Evolutionary conservation across 2,113 vertebrate genomes (phyloP), one percentile per base, ranked within the genome.

Genomic region (Scomber colias): DNA sequence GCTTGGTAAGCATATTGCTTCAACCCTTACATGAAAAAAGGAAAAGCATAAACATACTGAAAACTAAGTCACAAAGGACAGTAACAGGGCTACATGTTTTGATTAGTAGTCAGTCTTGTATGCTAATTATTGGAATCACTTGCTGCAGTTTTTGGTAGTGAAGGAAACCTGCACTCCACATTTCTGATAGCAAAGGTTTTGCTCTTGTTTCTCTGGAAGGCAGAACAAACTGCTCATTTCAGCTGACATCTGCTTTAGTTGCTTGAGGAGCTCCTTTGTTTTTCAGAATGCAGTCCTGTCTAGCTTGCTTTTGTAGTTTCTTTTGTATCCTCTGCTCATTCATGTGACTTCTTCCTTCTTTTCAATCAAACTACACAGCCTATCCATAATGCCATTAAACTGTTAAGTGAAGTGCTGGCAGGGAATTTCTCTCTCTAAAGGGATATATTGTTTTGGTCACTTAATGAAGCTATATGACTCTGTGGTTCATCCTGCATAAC

Each of bases 1-100:
- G 60, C 94, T 97, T 35, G 96, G 97, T 98, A 80, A 95, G 95
- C 8, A 11, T 2, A 35, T 45, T 1, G 2, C 6, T 9, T 19
- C 48, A 51, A 27, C 11, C 35, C 17, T 54, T 8, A 54, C 17
- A 54, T 21, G 13, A 35, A 5, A 35, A 35, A 35, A 35, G 4
- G 31, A 35, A 7, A 35, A 35, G 31, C 7, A 6, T 35, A 35
- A 35, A 35, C 31, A 7, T 6, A 40, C 53, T 17, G 16, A 54
- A 10, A 17, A n/a, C 17, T 54, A 4, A 54, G 21, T 54, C 17
- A n/a, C 35, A 40, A 9, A 40, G 35, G 35, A 40, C 1, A 40
- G 9, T 40, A 40, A 27, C 3, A 27, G 24, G 24, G 24, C 24
- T 27, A n/a, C 1, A 10, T 8, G 44, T 44, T 62, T 62, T 44